A percentile compares a stretch with the other conserved stretches of the same genome.
phyloP scores from a whole-genome alignment of 2,113 vertebrate genomes.

The Erinaceus europaeus region DNA sequence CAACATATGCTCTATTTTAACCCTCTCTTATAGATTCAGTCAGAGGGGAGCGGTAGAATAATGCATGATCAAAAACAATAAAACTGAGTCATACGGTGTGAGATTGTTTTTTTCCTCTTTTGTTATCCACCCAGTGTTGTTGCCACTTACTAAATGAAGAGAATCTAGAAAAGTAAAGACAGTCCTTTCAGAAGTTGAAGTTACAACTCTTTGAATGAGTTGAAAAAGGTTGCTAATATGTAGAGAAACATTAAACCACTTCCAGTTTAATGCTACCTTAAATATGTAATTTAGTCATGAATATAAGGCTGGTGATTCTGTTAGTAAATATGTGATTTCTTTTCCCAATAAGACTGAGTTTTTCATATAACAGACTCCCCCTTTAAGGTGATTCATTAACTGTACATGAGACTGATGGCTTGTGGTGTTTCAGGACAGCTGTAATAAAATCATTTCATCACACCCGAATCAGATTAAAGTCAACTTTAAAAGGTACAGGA shows the following conservation, averaged over 20 bases:
- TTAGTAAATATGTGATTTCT: not conserved
- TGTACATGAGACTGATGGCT: not conserved
- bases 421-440: slow-evolving; percentile 17
- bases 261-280: not conserved
- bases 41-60: not conserved
- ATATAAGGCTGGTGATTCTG: not conserved
- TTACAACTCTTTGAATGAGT: not conserved
- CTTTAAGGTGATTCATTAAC: slow-evolving; percentile 24
- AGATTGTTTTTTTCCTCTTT: no score
- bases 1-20: slow-evolving; percentile 14
- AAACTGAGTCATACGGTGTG: not conserved
- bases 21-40: not conserved
- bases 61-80: not conserved
- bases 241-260: not conserved
- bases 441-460: slow-evolving; percentile 26
- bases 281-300: not conserved
- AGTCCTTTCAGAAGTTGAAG: slow-evolving; percentile 5
- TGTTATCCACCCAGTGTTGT: no score
- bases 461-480: slow-evolving; percentile 2
- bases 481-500: not conserved
- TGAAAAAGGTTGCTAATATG: not conserved
- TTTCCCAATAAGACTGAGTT: not conserved
- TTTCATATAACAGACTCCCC: not conserved
- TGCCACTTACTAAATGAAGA: not conserved
- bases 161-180: not conserved